Evolutionary conservation across 30 jellyfish, hydroid and myxozoan genomes (phyloP).

Genomic region (Chrysaora quinquecirrha): DNA sequence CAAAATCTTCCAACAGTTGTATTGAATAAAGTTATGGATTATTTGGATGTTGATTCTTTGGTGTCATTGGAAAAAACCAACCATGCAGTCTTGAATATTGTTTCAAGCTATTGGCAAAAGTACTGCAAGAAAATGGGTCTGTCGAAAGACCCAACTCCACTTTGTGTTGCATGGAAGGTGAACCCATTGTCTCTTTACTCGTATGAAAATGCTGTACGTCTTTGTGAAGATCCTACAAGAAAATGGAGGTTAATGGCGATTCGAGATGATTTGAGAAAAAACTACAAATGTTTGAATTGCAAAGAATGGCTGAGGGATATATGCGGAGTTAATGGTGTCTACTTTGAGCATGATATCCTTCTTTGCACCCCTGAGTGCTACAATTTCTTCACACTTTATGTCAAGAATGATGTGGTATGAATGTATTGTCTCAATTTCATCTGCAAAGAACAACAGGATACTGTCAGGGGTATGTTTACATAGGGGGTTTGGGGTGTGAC

Average conservation of each 20-base stretch:
- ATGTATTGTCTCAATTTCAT: no score
- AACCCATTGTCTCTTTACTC: slow-evolving; percentile 18
- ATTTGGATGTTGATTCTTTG: slow-evolving; percentile 8
- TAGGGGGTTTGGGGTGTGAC: no score
- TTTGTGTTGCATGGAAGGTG: slow-evolving; percentile 47
- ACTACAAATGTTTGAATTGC: slow-evolving; percentile 26
- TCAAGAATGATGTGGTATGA: slow-evolving; percentile 31
- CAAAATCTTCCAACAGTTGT: slow-evolving; percentile 31
- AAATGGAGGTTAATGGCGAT: slow-evolving; percentile 25
- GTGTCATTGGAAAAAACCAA: slow-evolving; percentile 8
- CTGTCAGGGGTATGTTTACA: no score
- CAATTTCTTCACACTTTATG: background rate
- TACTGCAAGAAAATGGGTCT: background rate
- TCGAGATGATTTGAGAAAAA: background rate
- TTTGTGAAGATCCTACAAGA: slow-evolving; percentile 12
- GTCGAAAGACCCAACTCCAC: slow-evolving; percentile 21
- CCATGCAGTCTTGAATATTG: background rate
- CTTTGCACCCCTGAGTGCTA: slow-evolving; percentile 20
- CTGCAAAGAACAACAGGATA: no score
- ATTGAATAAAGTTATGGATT: background rate
- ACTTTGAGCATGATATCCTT: slow-evolving; percentile 37
- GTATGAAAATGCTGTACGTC: slow-evolving; percentile 21
- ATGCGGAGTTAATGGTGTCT: slow-evolving; percentile 42
- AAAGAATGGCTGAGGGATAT: slow-evolving; percentile 20
- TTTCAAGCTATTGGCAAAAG: slow-evolving; percentile 6